Percentiles rank a stretch among this genome's conserved stretches.
Conservation (phyloP, 2,888 invertebrate genomes). For the Caenorhabditis becei region DNA sequence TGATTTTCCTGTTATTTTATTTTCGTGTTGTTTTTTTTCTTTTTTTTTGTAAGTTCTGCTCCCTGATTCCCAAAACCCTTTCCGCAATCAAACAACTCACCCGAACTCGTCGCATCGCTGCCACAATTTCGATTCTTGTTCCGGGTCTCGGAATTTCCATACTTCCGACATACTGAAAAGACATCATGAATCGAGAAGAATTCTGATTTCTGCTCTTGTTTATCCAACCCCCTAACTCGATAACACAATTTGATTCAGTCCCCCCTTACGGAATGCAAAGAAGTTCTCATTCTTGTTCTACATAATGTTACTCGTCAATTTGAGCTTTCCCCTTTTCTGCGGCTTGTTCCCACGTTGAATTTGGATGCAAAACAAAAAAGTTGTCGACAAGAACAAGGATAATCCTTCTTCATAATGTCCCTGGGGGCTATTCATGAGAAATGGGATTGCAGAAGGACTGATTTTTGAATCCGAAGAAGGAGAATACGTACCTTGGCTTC, state of each 20-base stretch:
- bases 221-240: neutral
- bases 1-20: too few species aligned
- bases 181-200: neutral
- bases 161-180: slow-evolving; percentile 95
- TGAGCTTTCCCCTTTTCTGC: neutral
- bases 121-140: slow-evolving; percentile 97
- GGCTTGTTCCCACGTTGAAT: neutral
- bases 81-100: slow-evolving; percentile 86
- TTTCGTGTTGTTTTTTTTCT: too few species aligned
- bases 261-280: too few species aligned
- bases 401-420: neutral
- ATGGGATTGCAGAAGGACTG: neutral
- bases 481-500: slow-evolving; percentile 90
- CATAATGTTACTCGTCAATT: too few species aligned
- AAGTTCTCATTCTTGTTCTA: too few species aligned
- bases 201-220: neutral
- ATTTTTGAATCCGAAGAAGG: neutral
- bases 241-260: neutral
- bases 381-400: slow-evolving; percentile 7
- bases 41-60: too few species aligned
- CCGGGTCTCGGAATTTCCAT: slow-evolving; percentile 97
- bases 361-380: slow-evolving; percentile 4
- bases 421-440: neutral
- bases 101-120: slow-evolving; percentile 97
- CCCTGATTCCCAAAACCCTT: slow-evolving; percentile 1